Conservation (phyloP, 2,113 vertebrate genomes). For the Oryzias woworae region DNA sequence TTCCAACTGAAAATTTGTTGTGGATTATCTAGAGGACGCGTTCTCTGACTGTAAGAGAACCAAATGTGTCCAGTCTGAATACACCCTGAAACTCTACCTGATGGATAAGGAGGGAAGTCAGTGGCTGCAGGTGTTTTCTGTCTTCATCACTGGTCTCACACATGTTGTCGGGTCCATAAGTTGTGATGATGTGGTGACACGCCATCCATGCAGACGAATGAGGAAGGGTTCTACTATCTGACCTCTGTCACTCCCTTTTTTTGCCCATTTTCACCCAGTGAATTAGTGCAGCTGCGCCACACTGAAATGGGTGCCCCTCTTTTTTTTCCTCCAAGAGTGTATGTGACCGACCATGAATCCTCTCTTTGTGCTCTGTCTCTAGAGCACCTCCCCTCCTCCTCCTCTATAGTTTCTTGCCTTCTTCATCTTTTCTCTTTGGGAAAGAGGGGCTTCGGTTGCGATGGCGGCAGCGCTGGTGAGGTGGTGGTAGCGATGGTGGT, state of each 20-base stretch:
- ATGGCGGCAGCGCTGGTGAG: conserved; percentile 63
- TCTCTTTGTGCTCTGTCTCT: conserved; percentile 78
- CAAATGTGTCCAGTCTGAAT: no score
- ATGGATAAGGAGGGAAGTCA: not conserved
- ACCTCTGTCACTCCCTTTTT: conserved; percentile 72
- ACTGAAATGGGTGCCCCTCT: conserved; percentile 79
- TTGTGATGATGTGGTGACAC: conserved; percentile 47
- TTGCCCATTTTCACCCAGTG: conserved; percentile 76
- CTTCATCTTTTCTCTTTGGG: conserved; percentile 66
- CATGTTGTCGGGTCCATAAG: conserved; percentile 20
- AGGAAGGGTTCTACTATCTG: conserved; percentile 75
- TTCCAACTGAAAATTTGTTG: no score
- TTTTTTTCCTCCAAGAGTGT: conserved; percentile 66
- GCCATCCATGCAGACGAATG: conserved; percentile 63
- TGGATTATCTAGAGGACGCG: no score
- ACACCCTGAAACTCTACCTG: no score
- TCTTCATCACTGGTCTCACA: conserved; percentile 26
- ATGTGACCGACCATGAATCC: conserved; percentile 78
- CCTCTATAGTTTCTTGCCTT: conserved; percentile 67
- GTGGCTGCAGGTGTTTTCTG: conserved; percentile 51
- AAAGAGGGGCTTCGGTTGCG: conserved; percentile 63
- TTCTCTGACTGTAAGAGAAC: no score
- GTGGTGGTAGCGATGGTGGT: conserved; percentile 60
- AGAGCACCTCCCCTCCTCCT: conserved; percentile 52
- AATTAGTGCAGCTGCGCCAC: conserved; percentile 83